Percentiles rank a stretch among this genome's conserved stretches.
Conservation (phyloP, 64 coral and sea anemone species). For the Actinia equina region DNA sequence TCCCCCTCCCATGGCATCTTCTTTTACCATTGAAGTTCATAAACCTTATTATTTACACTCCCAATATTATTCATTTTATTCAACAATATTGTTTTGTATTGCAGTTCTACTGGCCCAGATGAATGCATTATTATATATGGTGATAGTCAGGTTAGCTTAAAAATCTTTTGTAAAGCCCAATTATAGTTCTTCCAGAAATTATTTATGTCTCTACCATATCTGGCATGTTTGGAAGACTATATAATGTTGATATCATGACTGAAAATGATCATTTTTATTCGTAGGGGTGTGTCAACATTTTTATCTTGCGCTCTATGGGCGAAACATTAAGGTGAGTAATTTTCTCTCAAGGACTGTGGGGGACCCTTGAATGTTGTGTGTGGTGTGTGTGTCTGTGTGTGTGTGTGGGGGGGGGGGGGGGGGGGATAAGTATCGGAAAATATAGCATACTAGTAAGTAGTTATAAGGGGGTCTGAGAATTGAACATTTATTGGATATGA, state of each 20-base stretch:
- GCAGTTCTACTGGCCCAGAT: slow-evolving; percentile 78
- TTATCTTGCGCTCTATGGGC: slow-evolving; percentile 82
- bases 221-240: background rate
- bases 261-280: background rate
- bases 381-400: background rate
- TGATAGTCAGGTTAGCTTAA: slow-evolving; percentile 66
- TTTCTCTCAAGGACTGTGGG: no score
- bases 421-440: no score
- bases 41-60: background rate
- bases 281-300: slow-evolving; percentile 96
- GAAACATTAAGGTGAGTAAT: slow-evolving; percentile 77
- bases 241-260: no score
- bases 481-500: no score
- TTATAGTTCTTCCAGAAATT: background rate
- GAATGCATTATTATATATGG: slow-evolving; percentile 98
- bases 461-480: no score
- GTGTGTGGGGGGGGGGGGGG: no score
- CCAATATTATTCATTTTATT: background rate
- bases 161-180: background rate
- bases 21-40: background rate
- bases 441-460: no score
- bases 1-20: background rate
- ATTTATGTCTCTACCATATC: background rate
- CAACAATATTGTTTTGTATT: background rate
- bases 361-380: background rate